phyloP scores from a whole-genome alignment of 1,140 invertebrate species.

The Apis cerana region DNA sequence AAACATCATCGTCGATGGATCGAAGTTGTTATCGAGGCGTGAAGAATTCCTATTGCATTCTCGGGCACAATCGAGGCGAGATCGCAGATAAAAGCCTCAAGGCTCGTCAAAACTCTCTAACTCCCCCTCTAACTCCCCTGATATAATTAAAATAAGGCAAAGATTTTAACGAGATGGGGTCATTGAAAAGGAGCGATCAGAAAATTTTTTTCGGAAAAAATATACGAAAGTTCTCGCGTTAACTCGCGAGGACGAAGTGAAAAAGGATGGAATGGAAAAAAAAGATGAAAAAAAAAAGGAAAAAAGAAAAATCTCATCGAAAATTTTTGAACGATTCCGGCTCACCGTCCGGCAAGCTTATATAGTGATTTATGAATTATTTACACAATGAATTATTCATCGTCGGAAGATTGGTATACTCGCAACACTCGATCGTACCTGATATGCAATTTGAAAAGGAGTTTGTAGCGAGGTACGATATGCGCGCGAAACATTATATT shows the following conservation, averaged over 20 bases:
- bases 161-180: background rate
- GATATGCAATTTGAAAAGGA: constrained; percentile 69
- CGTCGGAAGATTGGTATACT: constrained; percentile 67
- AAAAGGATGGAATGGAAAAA: background rate
- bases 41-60: background rate
- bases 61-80: background rate
- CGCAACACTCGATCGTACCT: constrained; percentile 67
- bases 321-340: constrained; percentile 47
- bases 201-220: background rate
- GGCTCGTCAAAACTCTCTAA: background rate
- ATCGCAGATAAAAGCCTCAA: background rate
- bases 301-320: background rate
- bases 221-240: too few relatives aligned
- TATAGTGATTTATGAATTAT: constrained; percentile 67
- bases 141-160: background rate
- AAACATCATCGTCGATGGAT: background rate
- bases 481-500: constrained; percentile 60
- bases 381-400: constrained; percentile 70
- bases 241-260: background rate
- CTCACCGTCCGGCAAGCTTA: constrained; percentile 37
- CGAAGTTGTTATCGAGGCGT: background rate
- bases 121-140: background rate
- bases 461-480: constrained; percentile 54
- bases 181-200: background rate
- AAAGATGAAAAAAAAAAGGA: background rate